These are phyloP conservation scores for Pungitius pungitius DNA, from an alignment of 2,113 vertebrate genomes.

Conservation along the genomic window DNA sequence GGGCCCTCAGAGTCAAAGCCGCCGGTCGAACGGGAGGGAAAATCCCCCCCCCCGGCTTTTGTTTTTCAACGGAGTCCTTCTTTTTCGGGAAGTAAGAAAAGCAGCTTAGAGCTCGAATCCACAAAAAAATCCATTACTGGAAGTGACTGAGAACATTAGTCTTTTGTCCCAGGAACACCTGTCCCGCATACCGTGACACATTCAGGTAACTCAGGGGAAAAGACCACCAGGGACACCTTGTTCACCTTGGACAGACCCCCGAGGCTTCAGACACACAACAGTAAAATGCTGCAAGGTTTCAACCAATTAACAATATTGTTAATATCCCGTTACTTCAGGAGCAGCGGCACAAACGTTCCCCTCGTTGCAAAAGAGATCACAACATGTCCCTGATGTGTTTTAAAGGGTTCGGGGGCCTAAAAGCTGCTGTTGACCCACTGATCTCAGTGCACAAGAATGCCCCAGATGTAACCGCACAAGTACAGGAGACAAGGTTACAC, in stretches of 20 bases:
- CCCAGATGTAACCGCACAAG: constrained; percentile 45
- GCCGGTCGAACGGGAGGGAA: constrained; percentile 32
- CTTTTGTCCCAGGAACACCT: constrained; percentile 44
- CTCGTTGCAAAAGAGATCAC: constrained; percentile 34
- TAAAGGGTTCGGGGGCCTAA: constrained; percentile 2
- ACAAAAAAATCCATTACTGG: constrained; percentile 44
- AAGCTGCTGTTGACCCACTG: constrained; percentile 42
- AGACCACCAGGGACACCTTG: constrained; percentile 4
- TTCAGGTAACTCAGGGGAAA: constrained; percentile 39
- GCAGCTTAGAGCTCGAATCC: constrained; percentile 20
- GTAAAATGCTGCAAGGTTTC: neutral
- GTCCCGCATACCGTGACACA: constrained; percentile 19
- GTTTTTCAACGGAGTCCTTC: constrained; percentile 26
- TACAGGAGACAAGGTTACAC: constrained; percentile 28
- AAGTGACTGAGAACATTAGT: constrained; percentile 29
- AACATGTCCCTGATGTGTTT: constrained; percentile 20
- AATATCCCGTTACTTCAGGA: neutral
- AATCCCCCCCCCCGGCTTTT: constrained; percentile 23
- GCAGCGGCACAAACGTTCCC: neutral
- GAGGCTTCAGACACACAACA: no score
- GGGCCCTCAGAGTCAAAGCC: constrained; percentile 46
- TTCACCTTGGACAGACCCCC: neutral
- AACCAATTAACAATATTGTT: neutral
- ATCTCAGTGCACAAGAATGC: constrained; percentile 63
- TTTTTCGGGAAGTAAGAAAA: constrained; percentile 30